Conservation (phyloP, 92 coral and sea anemone species). For the Metridium senile region DNA sequence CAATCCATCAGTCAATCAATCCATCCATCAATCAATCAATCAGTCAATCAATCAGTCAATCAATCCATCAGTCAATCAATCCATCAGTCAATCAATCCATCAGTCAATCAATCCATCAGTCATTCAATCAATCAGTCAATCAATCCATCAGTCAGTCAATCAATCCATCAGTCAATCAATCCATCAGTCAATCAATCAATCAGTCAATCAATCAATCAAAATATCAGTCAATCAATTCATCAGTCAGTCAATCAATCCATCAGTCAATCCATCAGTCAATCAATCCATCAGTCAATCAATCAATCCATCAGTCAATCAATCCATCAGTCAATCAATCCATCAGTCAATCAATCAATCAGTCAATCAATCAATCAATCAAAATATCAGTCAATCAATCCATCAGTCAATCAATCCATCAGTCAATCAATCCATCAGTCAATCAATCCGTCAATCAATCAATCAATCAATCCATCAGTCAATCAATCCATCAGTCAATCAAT, state of each 20-base stretch:
- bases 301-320: constrained; percentile 80
- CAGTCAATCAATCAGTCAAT: background rate
- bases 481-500: background rate
- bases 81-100: no score
- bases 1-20: background rate
- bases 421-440: background rate
- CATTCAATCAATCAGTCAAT: background rate
- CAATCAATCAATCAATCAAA: constrained; percentile 52
- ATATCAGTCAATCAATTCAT: no score
- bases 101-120: no score
- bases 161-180: constrained; percentile 56
- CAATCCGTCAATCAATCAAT: background rate
- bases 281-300: background rate
- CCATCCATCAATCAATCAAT: constrained; percentile 49
- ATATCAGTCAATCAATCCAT: no score
- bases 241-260: no score
- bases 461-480: constrained; percentile 46
- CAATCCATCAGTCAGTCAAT: background rate
- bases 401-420: background rate
- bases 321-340: background rate
- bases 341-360: background rate
- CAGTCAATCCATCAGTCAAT: background rate
- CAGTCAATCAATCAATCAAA: background rate
- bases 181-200: background rate
- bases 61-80: background rate